Percentiles rank a stretch among this genome's conserved stretches.
Conservation (phyloP, 2,113 vertebrate species). For the Mugil cephalus region DNA sequence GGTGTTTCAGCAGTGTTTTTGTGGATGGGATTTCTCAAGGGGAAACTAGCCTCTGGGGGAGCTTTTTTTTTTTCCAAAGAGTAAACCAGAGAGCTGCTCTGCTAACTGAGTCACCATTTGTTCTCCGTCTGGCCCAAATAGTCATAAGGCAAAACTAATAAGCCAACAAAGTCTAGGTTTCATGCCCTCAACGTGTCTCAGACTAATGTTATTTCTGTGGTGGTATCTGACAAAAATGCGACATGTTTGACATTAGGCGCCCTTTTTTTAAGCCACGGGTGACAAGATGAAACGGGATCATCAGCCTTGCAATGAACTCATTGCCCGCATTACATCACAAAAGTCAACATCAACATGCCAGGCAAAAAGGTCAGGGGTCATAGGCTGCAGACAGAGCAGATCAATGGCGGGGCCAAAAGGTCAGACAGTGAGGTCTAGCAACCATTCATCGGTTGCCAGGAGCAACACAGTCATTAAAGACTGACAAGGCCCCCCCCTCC, state of each 20-base stretch:
- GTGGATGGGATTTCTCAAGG: slow-evolving; percentile 11
- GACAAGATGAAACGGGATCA: slow-evolving; percentile 14
- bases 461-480: slow-evolving; percentile 53
- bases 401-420: slow-evolving; percentile 73
- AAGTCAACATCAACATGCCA: slow-evolving; percentile 65
- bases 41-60: slow-evolving; percentile 26
- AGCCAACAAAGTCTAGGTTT: slow-evolving; percentile 50
- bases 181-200: slow-evolving; percentile 44
- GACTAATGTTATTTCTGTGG: slow-evolving; percentile 60
- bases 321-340: slow-evolving; percentile 61
- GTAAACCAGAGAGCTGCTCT: slow-evolving; percentile 22
- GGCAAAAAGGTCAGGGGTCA: slow-evolving; percentile 70
- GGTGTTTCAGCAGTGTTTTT: slow-evolving; percentile 18
- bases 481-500: slow-evolving; percentile 70
- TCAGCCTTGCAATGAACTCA: slow-evolving; percentile 43
- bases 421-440: slow-evolving; percentile 71
- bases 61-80: slow-evolving; percentile 23
- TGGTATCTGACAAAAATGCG: slow-evolving; percentile 24
- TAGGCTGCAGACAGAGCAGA: slow-evolving; percentile 75
- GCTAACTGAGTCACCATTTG: slow-evolving; percentile 43
- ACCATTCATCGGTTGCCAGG: slow-evolving; percentile 66
- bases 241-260: background rate
- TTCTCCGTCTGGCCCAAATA: slow-evolving; percentile 35
- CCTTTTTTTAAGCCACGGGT: background rate
- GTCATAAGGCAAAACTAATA: slow-evolving; percentile 42